Evolutionary conservation across 2,888 invertebrate species (phyloP).

Genomic region (Anthrax anthrax): DNA sequence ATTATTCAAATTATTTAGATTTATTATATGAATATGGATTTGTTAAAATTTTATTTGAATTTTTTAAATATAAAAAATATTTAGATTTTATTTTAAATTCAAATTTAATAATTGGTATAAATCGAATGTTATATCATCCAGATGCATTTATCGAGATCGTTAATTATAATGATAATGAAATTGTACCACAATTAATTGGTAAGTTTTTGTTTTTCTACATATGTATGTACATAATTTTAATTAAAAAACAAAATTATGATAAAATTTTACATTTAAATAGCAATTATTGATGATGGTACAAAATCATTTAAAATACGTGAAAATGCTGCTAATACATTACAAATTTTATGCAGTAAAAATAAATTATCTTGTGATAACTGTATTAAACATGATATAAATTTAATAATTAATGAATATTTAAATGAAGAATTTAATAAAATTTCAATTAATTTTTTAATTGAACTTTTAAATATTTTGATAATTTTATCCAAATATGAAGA

Average conservation of each 20-base stretch:
- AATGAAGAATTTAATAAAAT: conserved; percentile 4
- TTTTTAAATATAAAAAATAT: neutral
- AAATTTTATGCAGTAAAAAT: conserved; percentile 2
- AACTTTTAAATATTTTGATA: conserved; percentile 3
- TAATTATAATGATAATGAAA: neutral
- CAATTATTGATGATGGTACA: neutral
- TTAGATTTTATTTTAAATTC: neutral
- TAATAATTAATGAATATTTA: neutral
- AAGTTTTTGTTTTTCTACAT: neutral
- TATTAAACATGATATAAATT: neutral
- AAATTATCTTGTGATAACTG: conserved; percentile 2
- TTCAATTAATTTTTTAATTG: conserved; percentile 4
- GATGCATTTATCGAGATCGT: conserved; percentile 7
- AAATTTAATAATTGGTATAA: conserved; percentile 16
- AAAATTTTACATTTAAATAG: neutral
- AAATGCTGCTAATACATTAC: conserved; percentile 5
- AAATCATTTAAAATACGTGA: conserved; percentile 1
- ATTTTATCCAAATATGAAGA: conserved; percentile 6
- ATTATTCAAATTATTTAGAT: neutral
- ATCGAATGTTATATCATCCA: conserved; percentile 18
- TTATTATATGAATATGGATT: neutral
- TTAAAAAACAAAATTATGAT: too few relatives aligned
- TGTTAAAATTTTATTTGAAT: neutral
- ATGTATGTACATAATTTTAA: neutral
- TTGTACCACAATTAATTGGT: conserved; percentile 5